Evolutionary conservation across 2,797 vertebrate genomes (phyloP).

Genomic region (Enteromius trimaculatus): DNA sequence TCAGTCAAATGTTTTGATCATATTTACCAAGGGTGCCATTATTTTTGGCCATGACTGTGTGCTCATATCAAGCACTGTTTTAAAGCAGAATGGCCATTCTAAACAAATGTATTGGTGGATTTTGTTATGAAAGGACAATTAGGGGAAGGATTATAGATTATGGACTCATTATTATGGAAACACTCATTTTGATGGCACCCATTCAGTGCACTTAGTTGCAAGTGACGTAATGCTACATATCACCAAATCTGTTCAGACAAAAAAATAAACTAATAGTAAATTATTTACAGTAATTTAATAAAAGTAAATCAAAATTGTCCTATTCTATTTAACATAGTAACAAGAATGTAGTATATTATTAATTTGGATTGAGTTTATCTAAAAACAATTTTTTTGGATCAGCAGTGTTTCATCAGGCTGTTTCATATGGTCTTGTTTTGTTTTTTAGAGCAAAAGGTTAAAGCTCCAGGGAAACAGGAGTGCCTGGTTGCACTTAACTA

Average conservation of each 20-base stretch:
- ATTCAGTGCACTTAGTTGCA: background rate
- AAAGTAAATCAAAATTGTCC: background rate
- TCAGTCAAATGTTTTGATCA: too few species aligned
- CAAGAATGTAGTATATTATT: background rate
- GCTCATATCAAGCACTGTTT: background rate
- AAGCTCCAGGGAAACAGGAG: constrained; percentile 26
- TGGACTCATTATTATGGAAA: background rate
- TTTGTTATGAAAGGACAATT: background rate
- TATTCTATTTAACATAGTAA: background rate
- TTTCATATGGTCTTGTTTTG: constrained; percentile 32
- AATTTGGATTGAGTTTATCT: constrained; percentile 21
- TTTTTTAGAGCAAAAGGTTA: constrained; percentile 31
- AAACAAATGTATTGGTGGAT: background rate
- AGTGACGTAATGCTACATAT: background rate
- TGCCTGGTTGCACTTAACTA: constrained; percentile 38
- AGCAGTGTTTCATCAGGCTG: constrained; percentile 11
- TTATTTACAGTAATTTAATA: too few species aligned
- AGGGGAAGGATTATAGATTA: background rate
- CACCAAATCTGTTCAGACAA: background rate
- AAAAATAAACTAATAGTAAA: background rate
- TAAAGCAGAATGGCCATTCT: background rate
- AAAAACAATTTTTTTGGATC: constrained; percentile 13
- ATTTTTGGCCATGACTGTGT: background rate
- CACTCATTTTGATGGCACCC: background rate
- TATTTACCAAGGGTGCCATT: too few species aligned